Base-by-base conservation (phyloP, 2,797 vertebrate species). In the Periparus ater region DNA sequence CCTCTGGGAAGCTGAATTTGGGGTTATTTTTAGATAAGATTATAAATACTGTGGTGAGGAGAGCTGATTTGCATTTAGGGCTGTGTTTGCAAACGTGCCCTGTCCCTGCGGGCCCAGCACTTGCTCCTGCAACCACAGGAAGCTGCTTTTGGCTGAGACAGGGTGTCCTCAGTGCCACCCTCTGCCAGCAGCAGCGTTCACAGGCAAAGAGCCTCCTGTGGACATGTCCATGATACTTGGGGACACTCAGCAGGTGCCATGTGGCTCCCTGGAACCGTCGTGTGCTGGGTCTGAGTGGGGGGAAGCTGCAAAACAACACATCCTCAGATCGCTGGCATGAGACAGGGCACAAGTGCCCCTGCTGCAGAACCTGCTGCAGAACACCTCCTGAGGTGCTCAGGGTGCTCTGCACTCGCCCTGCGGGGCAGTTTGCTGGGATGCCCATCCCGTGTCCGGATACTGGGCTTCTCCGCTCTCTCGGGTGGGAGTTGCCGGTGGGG, bases 1-100 rank as follows among this genome's bases (percentile, higher is more conserved):
- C 95, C 95, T 68, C 80, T 81, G 89, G 74, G 71, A 84, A 91
- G 88, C 67, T 87, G 80, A 84, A 81, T 94, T 92, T 71, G 74
- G 63, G 67, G 42, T 85, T 96, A 91, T 94, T 95, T 96, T 95
- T 88, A 82, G 83, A 20, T 34, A 27, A 44, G 67, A 50, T 93
- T 94, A 91, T 90, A 93, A 96, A 95, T 94, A 90, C 61, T 13
- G 9, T 17, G 55, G 60, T 60, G 66, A 90, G 83, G 36, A 77
- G 58, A 91, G 72, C 71, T 86, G 80, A 86, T 95, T 91, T 94
- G 81, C 93, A 95, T 84, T 54, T 80, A 38, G 44, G 63, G 66
- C 48, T 95, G 51, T 90, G 91, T 93, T 91, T 95, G 73, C 60
- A 84, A 92, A 93, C 0, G 51, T 87, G 67, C 60, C 94, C 94